Evolutionary conservation across 2,888 invertebrate species (phyloP).

Genomic region (Lydus trimaculatus): DNA sequence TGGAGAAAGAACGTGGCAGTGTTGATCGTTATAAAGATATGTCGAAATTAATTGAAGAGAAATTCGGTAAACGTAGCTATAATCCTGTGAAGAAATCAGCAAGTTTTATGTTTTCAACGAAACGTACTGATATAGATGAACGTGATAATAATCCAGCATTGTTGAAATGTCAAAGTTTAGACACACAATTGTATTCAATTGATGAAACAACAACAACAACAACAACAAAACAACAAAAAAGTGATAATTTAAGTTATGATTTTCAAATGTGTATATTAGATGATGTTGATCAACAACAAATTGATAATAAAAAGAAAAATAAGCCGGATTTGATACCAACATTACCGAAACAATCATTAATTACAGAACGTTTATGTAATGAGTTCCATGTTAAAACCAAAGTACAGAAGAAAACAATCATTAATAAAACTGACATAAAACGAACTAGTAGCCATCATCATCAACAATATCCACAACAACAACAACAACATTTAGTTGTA

Average conservation of each 20-base stretch:
- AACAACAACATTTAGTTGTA: neutral
- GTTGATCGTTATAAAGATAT: constrained; percentile 77
- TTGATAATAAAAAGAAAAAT: constrained; percentile 44
- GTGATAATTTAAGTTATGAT: constrained; percentile 50
- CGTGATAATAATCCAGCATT: constrained; percentile 47
- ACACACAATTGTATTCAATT: constrained; percentile 49
- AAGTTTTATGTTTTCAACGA: constrained; percentile 56
- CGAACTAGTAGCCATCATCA: constrained; percentile 16
- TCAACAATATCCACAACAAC: neutral
- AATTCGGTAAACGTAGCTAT: constrained; percentile 64
- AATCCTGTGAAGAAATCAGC: constrained; percentile 57
- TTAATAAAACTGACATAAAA: constrained; percentile 35
- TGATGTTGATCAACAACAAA: constrained; percentile 34
- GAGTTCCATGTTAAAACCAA: constrained; percentile 78
- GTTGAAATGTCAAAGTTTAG: constrained; percentile 54
- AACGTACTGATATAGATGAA: constrained; percentile 50
- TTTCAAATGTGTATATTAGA: constrained; percentile 55
- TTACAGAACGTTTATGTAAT: constrained; percentile 73
- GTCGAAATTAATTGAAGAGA: constrained; percentile 74
- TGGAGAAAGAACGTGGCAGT: constrained; percentile 70
- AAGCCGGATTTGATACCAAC: constrained; percentile 56
- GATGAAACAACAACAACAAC: constrained; percentile 34
- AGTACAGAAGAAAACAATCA: constrained; percentile 47
- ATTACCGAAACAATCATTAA: constrained; percentile 65
- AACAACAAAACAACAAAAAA: constrained; percentile 25